phyloP scores from a whole-genome alignment of 1,140 invertebrate species.

The Gryllus bimaculatus region DNA sequence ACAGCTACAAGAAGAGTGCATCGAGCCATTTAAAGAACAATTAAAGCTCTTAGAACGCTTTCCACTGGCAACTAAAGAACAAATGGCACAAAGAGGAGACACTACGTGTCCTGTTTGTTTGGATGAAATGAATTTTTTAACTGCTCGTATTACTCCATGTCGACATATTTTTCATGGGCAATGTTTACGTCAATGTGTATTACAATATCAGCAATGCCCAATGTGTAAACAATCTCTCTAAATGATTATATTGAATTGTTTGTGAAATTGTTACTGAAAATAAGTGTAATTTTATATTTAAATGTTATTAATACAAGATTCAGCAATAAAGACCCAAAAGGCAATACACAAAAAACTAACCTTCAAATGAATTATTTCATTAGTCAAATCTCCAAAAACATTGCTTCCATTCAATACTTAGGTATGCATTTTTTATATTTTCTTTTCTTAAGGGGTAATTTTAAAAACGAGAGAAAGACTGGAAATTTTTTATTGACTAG shows the following conservation, averaged over 20 bases:
- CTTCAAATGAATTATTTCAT: no score
- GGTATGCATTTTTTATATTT: no score
- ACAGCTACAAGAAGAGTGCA: not conserved
- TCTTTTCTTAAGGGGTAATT: no score
- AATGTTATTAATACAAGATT: no score
- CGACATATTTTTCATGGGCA: conserved; percentile 24
- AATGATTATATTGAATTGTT: not conserved
- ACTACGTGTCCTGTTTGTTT: conserved; percentile 23
- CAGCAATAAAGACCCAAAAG: no score
- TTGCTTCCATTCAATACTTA: no score
- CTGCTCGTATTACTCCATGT: conserved; percentile 25
- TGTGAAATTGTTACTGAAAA: no score
- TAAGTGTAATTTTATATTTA: no score
- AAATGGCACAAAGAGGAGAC: conserved; percentile 8
- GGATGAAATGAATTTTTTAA: conserved; percentile 24
- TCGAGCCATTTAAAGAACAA: conserved; percentile 20
- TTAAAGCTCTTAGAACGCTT: conserved; percentile 13
- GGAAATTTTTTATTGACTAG: no score
- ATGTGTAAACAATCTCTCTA: conserved; percentile 23
- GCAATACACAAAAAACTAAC: no score
- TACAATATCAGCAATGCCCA: conserved; percentile 25
- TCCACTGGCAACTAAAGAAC: conserved; percentile 13
- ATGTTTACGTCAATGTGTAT: conserved; percentile 24
- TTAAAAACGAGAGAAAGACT: no score
- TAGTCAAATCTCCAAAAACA: no score